Conservation (phyloP, 2,797 vertebrate species). For the Alca torda region DNA sequence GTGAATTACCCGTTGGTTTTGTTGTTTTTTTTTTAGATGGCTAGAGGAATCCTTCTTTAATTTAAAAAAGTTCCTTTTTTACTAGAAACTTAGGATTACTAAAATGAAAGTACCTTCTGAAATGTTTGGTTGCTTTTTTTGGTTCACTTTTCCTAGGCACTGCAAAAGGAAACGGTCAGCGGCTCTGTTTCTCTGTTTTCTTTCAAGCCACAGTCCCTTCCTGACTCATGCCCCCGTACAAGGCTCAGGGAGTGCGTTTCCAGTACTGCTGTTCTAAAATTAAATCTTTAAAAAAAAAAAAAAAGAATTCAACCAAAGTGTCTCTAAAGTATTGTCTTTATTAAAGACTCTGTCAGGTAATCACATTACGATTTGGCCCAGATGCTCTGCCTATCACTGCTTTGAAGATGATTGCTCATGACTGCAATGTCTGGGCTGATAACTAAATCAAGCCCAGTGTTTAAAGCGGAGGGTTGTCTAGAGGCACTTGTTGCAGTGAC, state of each 20-base stretch:
- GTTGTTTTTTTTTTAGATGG: background rate
- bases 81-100: background rate
- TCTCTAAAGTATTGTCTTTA: slow-evolving; percentile 43
- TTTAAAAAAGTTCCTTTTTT: background rate
- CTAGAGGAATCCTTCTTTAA: background rate
- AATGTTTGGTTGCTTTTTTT: background rate
- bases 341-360: slow-evolving; percentile 13
- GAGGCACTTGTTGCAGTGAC: slow-evolving; percentile 17
- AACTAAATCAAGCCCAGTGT: background rate
- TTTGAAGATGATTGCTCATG: slow-evolving; percentile 22
- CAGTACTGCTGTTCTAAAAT: slow-evolving; percentile 21
- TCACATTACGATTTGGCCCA: background rate
- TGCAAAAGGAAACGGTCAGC: background rate
- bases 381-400: slow-evolving; percentile 5
- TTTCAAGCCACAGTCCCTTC: background rate
- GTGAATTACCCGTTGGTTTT: background rate
- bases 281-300: background rate
- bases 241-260: background rate
- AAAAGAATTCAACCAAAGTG: background rate
- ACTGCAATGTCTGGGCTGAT: background rate
- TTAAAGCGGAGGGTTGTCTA: background rate
- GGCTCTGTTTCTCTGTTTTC: slow-evolving; percentile 31
- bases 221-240: background rate
- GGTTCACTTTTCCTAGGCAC: background rate
- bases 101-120: background rate